Conservation (phyloP, 30 jellyfish, hydroid and myxozoan species). For the Turritopsis rubra region DNA sequence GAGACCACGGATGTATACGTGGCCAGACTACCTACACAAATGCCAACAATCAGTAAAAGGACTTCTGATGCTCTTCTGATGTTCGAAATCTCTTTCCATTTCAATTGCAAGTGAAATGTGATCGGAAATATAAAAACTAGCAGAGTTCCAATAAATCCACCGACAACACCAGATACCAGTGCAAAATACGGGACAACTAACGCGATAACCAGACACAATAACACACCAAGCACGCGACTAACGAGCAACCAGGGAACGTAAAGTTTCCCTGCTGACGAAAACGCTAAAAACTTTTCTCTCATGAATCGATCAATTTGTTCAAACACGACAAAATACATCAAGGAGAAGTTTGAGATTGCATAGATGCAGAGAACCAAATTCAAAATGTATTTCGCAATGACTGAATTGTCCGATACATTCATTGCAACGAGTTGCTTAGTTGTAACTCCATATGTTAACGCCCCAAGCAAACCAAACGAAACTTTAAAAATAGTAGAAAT, state of each 20-base stretch:
- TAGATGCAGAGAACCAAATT: constrained; percentile 4
- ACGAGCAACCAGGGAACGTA: constrained; percentile 21
- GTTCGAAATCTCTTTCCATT: constrained; percentile 30
- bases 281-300: neutral
- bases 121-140: constrained; percentile 38
- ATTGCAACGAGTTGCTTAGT: constrained; percentile 23
- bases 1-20: neutral
- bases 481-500: constrained; percentile 31
- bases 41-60: neutral
- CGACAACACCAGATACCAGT: constrained; percentile 24
- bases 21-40: neutral
- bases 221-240: constrained; percentile 20
- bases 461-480: constrained; percentile 29
- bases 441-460: constrained; percentile 34
- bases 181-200: constrained; percentile 39
- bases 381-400: neutral
- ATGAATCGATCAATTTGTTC: constrained; percentile 26
- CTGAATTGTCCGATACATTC: neutral
- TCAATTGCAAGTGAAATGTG: constrained; percentile 42
- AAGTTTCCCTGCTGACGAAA: neutral
- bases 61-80: constrained; percentile 7
- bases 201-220: constrained; percentile 14
- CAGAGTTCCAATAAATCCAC: constrained; percentile 35
- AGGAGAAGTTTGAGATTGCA: constrained; percentile 25
- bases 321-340: constrained; percentile 26